Evolutionary conservation across 1,140 invertebrate species (phyloP), one percentile per base, ranked within the genome.

Genomic region (Drosophila leontia): DNA sequence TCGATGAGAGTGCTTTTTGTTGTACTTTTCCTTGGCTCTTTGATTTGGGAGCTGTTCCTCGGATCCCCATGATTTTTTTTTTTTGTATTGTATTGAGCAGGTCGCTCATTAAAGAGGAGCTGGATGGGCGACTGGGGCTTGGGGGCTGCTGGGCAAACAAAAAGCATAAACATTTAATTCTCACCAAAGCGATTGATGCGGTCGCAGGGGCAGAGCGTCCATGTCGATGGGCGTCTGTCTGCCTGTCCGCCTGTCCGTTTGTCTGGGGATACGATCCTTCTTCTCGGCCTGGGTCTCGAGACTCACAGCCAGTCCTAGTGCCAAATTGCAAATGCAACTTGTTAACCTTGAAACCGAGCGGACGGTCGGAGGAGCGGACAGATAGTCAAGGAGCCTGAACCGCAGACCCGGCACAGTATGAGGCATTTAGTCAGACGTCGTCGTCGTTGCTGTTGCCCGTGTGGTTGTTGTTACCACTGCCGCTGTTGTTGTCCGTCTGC

Each of bases 261-360:
- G 63, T 47, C 58, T 63, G 69, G 42, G 69, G 51, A 72, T 71
- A 59, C 69, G 45, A 70, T 72, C 69, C 67, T 51, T 71, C 65
- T 71, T 37, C 67, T 32, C 13, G 23, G 67, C 37, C 69, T 50
- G 69, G 68, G 69, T 50, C 37, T 39, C 55, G 26, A 59, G 34
- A 42, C 67, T 74, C 63, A 51, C 45, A 47, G 37, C 68, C 65
- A 65, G 59, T 80, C 63, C 69, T 70, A 78, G 78, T 81, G 76
- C 84, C 85, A 83, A 87, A 87, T 87, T 87, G 84, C 80, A 87
- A 87, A 87, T 87, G 80, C 74, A 84, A 87, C 84, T 88, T 87
- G 84, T 87, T 87, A 88, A 87, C 84, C 84, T 87, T 87, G 84
- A 87, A 87, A 51, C 74, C 84, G 67, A 69, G 76, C 84, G 69